A percentile compares a stretch with the other conserved stretches of the same genome.
These are phyloP conservation scores for Caradrina kadenii DNA, from an alignment of 2,888 invertebrate genomes.

Conservation along the genomic window DNA sequence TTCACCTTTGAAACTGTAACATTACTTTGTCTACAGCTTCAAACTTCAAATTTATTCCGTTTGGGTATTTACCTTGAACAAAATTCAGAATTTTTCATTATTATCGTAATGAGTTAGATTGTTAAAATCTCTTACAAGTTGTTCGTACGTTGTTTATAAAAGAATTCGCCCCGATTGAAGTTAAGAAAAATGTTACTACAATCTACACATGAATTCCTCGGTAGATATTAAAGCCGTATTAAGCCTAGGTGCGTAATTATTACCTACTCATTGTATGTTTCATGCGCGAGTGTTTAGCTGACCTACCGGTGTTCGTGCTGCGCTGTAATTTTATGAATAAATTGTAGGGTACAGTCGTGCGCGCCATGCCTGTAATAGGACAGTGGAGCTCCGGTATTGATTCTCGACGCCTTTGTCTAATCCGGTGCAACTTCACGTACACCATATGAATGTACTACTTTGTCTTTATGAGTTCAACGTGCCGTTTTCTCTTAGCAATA, in stretches of 20 bases:
- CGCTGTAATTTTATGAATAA: constrained; percentile 62
- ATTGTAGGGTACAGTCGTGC: constrained; percentile 50
- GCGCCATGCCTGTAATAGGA: constrained; percentile 33
- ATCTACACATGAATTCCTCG: constrained; percentile 22
- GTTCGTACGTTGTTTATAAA: constrained; percentile 7
- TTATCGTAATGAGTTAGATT: constrained; percentile 35
- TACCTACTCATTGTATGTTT: constrained; percentile 41
- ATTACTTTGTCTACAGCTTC: neutral
- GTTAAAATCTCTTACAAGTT: constrained; percentile 27
- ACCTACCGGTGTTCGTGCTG: constrained; percentile 49
- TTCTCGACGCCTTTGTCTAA: constrained; percentile 39
- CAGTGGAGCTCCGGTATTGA: constrained; percentile 50
- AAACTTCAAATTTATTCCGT: constrained; percentile 38
- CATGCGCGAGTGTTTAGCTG: constrained; percentile 43
- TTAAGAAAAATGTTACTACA: constrained; percentile 18
- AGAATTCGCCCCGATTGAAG: constrained; percentile 25
- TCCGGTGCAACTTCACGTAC: constrained; percentile 19
- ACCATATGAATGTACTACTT: constrained; percentile 17
- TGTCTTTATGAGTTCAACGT: constrained; percentile 35
- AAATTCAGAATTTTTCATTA: constrained; percentile 32
- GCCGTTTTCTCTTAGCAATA: constrained; percentile 2
- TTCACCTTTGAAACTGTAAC: constrained; percentile 9
- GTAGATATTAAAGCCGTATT: constrained; percentile 23
- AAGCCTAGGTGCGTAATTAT: constrained; percentile 38
- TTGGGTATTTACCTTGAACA: constrained; percentile 48